Evolutionary conservation across 2,113 vertebrate genomes (phyloP).

Genomic region (Baryphthengus martii): DNA sequence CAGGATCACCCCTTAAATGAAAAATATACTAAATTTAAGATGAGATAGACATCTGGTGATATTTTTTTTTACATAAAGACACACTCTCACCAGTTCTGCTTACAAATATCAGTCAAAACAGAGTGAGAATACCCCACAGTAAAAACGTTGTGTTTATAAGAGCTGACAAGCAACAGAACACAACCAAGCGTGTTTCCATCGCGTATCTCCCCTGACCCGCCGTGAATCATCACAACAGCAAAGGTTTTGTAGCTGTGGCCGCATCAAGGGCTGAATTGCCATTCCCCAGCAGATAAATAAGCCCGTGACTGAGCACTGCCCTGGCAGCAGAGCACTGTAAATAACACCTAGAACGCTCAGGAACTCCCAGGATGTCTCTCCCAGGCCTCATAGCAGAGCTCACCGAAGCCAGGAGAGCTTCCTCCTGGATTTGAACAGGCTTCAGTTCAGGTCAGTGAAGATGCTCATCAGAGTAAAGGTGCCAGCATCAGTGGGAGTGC

Average conservation of each 20-base stretch:
- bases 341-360: not conserved
- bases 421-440: not conserved
- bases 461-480: not conserved
- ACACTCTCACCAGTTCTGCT: not conserved
- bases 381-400: not conserved
- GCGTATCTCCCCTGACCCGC: not conserved
- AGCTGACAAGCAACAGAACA: not conserved
- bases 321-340: not conserved
- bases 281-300: constrained; percentile 22
- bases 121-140: not conserved
- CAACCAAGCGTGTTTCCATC: not conserved
- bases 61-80: not conserved
- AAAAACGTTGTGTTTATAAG: not conserved
- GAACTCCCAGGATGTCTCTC: not conserved
- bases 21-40: not conserved
- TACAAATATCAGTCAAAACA: not conserved
- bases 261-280: not conserved
- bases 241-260: not conserved
- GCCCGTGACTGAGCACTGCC: not conserved
- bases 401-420: not conserved
- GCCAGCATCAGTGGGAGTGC: not conserved
- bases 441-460: not conserved
- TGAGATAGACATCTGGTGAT: not conserved
- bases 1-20: not conserved
- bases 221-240: constrained; percentile 3